Conservation (phyloP, 2,113 vertebrate species). For the Elephantulus edwardii region DNA sequence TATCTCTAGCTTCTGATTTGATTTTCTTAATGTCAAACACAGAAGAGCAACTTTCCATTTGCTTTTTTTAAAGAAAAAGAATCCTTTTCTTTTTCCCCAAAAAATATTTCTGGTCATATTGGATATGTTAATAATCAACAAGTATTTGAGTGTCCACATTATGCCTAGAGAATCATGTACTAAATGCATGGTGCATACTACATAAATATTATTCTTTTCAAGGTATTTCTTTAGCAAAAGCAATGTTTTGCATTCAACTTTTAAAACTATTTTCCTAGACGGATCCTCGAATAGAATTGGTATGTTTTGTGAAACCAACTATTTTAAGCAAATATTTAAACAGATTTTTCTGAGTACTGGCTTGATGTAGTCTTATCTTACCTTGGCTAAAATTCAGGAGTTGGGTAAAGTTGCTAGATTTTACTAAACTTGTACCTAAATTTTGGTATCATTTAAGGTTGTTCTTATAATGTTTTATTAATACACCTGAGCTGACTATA, state of each 20-base stretch:
- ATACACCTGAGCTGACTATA: not conserved
- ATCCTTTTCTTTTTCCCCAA: not conserved
- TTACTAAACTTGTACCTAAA: slow-evolving; percentile 11
- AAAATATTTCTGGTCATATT: slow-evolving; percentile 45
- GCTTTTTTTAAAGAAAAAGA: not conserved
- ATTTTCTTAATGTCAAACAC: slow-evolving; percentile 23
- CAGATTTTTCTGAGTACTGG: slow-evolving; percentile 51
- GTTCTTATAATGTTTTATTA: not conserved
- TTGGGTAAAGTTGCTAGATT: slow-evolving; percentile 12
- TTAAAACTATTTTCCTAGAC: slow-evolving; percentile 56
- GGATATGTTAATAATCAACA: slow-evolving; percentile 50
- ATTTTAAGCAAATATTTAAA: slow-evolving; percentile 70
- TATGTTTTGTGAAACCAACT: slow-evolving; percentile 61
- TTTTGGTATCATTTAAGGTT: slow-evolving; percentile 17
- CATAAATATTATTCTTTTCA: slow-evolving; percentile 72
- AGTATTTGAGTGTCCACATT: slow-evolving; percentile 45
- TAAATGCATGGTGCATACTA: slow-evolving; percentile 33
- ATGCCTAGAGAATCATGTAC: slow-evolving; percentile 56
- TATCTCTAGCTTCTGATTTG: slow-evolving; percentile 1
- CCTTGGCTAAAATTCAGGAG: slow-evolving; percentile 61
- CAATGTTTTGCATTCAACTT: slow-evolving; percentile 43
- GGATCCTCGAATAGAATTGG: slow-evolving; percentile 50
- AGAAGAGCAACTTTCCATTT: not conserved
- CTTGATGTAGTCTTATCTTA: slow-evolving; percentile 54
- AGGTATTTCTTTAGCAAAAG: slow-evolving; percentile 43